Percentiles rank a stretch among this genome's conserved stretches.
Evolutionary conservation across 2,888 invertebrate species (phyloP).

Genomic region (Molorchus minor): DNA sequence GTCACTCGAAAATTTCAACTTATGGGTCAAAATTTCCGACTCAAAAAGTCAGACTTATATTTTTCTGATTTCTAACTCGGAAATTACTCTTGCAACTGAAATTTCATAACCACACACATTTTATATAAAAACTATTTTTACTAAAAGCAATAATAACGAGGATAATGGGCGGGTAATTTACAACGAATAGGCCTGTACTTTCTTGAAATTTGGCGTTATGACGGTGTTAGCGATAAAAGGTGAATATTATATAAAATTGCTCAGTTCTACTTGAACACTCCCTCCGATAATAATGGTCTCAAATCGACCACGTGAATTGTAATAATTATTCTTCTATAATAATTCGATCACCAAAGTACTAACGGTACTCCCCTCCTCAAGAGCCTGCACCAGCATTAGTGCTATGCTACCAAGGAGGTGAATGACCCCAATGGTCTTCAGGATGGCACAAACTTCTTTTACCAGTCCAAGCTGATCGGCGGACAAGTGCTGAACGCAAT

Average conservation of each 20-base stretch:
- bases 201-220: background rate
- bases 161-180: too few relatives aligned
- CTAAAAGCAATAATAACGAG: too few relatives aligned
- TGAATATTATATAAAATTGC: background rate
- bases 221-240: background rate
- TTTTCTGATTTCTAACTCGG: too few relatives aligned
- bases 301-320: slow-evolving; percentile 45
- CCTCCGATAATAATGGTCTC: slow-evolving; percentile 7
- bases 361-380: slow-evolving; percentile 60
- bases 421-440: slow-evolving; percentile 57
- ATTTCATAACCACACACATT: too few relatives aligned
- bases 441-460: slow-evolving; percentile 57
- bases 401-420: slow-evolving; percentile 54
- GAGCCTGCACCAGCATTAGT: slow-evolving; percentile 57
- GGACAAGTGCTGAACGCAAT: slow-evolving; percentile 55
- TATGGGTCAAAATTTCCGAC: too few relatives aligned
- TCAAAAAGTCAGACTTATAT: too few relatives aligned
- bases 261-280: background rate
- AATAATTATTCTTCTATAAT: slow-evolving; percentile 51
- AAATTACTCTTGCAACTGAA: too few relatives aligned
- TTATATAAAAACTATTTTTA: too few relatives aligned
- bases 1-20: too few relatives aligned
- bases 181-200: too few relatives aligned
- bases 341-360: slow-evolving; percentile 59
- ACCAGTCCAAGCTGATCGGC: slow-evolving; percentile 57